Evolutionary conservation across 2,888 invertebrate genomes (phyloP), one percentile per base, ranked within the genome.

Genomic region (Cataglyphis livida): DNA sequence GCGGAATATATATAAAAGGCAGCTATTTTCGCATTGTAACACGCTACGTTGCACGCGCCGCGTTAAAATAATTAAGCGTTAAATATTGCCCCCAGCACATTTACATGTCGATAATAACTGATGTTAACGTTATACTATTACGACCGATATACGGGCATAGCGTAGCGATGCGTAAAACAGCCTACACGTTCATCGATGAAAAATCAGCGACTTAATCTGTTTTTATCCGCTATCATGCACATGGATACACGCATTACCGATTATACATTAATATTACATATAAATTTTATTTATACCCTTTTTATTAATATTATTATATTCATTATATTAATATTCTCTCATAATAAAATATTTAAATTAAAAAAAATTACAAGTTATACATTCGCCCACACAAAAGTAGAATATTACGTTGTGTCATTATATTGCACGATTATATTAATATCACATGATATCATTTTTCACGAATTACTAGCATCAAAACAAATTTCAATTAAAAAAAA

Each of bases 51-150:
- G 78, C 78, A 51, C 51, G 57, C 54, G 15, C 25, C 35, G 59
- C 78, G 78, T 32, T 79, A 79, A 79, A 79, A 79, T 79, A 79
- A 79, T 79, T 71, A 71, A 71, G 73, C 78, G 73, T 79, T 78
- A 78, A 78, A 78, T 78, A 59, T 71, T 79, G 73, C 59, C 51
- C 51, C 51, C 73, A 73, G 44, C 78, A 41, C 44, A 59, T 79
- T 79, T 79, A 79, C 59, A 71, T 73, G 18, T 59, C 73, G 78
- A 79, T 79, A 79, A 79, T 79, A 79, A 79, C 78, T 59, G 73
- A 79, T 79, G 70, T 79, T 79, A 79, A 71, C 73, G 73, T 79
- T 59, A 57, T 71, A 59, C 73, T 79, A 71, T 59, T 76, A 79
- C 44, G 44, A 44, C 59, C 54, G 25, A 25, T 68, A 66, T 76